These are phyloP conservation scores for Lerema accius DNA, from an alignment of 1,140 invertebrate genomes.

Conservation along the genomic window DNA sequence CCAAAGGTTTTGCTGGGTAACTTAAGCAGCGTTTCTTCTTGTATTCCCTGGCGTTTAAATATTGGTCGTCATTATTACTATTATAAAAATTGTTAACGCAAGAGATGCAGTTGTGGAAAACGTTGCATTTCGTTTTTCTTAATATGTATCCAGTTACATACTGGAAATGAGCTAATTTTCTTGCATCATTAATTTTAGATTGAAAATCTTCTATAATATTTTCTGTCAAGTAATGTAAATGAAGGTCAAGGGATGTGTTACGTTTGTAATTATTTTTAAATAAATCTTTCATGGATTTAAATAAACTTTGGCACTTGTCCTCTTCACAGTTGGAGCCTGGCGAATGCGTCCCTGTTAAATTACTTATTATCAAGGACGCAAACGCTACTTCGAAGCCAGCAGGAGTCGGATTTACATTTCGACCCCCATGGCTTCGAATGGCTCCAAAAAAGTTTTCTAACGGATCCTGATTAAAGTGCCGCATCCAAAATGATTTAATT, in stretches of 20 bases:
- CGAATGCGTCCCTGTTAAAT: conserved; percentile 30
- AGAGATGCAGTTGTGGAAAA: neutral
- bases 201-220: neutral
- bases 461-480: conserved; percentile 35
- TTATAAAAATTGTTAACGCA: neutral
- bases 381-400: conserved; percentile 33
- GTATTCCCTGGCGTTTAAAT: neutral
- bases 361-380: conserved; percentile 34
- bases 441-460: conserved; percentile 33
- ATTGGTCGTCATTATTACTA: neutral
- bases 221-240: neutral
- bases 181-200: too few species aligned
- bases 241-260: neutral
- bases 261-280: neutral
- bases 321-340: conserved; percentile 6
- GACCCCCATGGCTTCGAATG: conserved; percentile 30
- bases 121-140: neutral
- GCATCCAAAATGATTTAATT: conserved; percentile 24
- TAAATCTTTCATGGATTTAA: neutral
- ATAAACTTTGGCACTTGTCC: neutral
- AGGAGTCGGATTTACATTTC: conserved; percentile 32
- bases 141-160: too few species aligned
- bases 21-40: too few species aligned
- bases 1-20: too few species aligned
- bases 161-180: too few species aligned